Percentiles rank a stretch among this genome's conserved stretches.
These are phyloP conservation scores for Cancer borealis DNA, from an alignment of 2,888 invertebrate species.

Conservation along the genomic window DNA sequence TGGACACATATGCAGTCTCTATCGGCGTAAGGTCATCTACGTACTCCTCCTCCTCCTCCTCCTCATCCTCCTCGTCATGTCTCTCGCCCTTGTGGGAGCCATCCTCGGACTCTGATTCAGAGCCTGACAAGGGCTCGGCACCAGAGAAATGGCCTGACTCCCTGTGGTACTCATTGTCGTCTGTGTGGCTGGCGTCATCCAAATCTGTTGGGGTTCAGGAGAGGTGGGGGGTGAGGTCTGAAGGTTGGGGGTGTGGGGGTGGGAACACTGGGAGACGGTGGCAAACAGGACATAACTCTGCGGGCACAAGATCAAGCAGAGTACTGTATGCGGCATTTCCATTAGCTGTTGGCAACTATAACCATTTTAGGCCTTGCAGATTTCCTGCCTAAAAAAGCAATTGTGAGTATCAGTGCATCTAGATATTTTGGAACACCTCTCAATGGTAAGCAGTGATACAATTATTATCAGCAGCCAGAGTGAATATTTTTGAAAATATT, in stretches of 20 bases:
- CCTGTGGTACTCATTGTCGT: slow-evolving; percentile 82
- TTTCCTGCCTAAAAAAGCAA: slow-evolving; percentile 49
- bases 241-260: slow-evolving; percentile 42
- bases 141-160: slow-evolving; percentile 82
- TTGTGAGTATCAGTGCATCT: slow-evolving; percentile 56
- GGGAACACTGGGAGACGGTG: slow-evolving; percentile 48
- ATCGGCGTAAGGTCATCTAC: slow-evolving; percentile 80
- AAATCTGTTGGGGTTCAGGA: slow-evolving; percentile 82
- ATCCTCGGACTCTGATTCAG: slow-evolving; percentile 83
- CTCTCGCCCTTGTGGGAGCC: slow-evolving; percentile 83
- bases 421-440: slow-evolving; percentile 54
- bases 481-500: slow-evolving; percentile 14
- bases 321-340: slow-evolving; percentile 45
- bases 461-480: slow-evolving; percentile 39
- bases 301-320: slow-evolving; percentile 61
- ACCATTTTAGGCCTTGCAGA: slow-evolving; percentile 14
- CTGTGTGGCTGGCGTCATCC: slow-evolving; percentile 87
- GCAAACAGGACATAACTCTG: slow-evolving; percentile 56
- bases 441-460: slow-evolving; percentile 56
- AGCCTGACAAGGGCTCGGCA: slow-evolving; percentile 81
- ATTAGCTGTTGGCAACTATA: slow-evolving; percentile 54
- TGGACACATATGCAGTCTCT: slow-evolving; percentile 84
- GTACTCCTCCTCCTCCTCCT: slow-evolving; percentile 71
- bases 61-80: slow-evolving; percentile 77
- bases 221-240: slow-evolving; percentile 61